Percentiles rank a stretch among this genome's conserved stretches.
Evolutionary conservation across 1,140 invertebrate species (phyloP).

Genomic region (Diachasma alloeum): DNA sequence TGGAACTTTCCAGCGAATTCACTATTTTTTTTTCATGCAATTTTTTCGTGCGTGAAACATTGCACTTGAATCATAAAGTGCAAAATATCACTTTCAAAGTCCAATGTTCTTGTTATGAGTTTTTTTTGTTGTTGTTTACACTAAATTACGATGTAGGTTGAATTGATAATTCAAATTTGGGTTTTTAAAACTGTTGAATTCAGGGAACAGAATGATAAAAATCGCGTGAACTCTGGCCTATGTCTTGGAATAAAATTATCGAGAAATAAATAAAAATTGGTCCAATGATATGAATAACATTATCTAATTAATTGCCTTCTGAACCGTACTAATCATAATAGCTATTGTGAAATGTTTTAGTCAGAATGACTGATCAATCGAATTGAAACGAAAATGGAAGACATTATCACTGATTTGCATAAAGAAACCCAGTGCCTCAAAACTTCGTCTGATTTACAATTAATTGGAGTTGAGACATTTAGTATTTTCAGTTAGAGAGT

Average conservation of each 20-base stretch:
- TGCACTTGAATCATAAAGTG: not conserved
- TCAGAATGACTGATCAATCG: too few relatives aligned
- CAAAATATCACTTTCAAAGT: not conserved
- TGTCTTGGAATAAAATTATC: not conserved
- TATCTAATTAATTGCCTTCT: not conserved
- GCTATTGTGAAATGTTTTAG: too few relatives aligned
- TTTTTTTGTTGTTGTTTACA: not conserved
- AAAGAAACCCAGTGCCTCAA: not conserved
- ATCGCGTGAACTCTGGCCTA: not conserved
- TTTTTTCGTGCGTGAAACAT: too few relatives aligned
- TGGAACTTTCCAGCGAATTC: too few relatives aligned
- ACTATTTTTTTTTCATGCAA: too few relatives aligned
- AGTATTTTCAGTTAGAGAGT: not conserved
- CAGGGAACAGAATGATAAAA: not conserved
- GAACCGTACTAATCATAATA: not conserved
- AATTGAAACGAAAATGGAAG: too few relatives aligned
- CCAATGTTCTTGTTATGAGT: not conserved
- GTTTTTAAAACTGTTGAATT: not conserved
- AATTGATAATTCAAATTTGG: not conserved
- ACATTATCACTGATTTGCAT: not conserved
- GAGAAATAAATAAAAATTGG: not conserved
- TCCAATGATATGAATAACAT: not conserved
- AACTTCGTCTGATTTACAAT: not conserved
- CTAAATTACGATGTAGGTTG: not conserved
- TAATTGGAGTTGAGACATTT: not conserved